These are phyloP conservation scores for Lasioglossum calceatum DNA, from an alignment of 2,888 invertebrate genomes.

Conservation along the genomic window DNA sequence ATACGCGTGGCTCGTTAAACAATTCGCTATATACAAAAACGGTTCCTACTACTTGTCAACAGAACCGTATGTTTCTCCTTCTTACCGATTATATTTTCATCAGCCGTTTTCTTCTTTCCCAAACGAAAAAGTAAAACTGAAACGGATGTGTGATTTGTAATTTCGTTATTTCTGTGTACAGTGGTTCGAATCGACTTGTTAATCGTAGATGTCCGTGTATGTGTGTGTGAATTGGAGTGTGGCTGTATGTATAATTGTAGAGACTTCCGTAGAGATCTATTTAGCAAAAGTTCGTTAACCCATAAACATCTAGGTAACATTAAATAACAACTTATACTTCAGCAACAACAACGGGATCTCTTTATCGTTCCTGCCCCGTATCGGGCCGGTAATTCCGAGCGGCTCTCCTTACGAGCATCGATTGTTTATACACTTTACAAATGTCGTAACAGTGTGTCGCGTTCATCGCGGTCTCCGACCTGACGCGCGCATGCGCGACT, in stretches of 20 bases:
- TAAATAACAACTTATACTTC: slow-evolving; percentile 80
- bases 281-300: slow-evolving; percentile 71
- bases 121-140: background rate
- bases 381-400: slow-evolving; percentile 16
- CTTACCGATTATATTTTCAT: background rate
- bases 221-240: background rate
- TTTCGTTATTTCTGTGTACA: slow-evolving; percentile 1
- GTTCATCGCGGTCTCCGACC: background rate
- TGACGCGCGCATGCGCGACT: background rate
- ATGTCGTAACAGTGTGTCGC: slow-evolving; percentile 35
- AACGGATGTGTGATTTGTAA: background rate
- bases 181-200: slow-evolving; percentile 15
- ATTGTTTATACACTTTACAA: slow-evolving; percentile 51
- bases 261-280: slow-evolving; percentile 65
- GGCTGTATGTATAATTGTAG: slow-evolving; percentile 32
- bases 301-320: slow-evolving; percentile 76
- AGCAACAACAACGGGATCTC: slow-evolving; percentile 78
- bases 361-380: slow-evolving; percentile 29
- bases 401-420: slow-evolving; percentile 28
- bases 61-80: slow-evolving; percentile 13
- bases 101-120: slow-evolving; percentile 1
- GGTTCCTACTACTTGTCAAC: slow-evolving; percentile 42
- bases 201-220: slow-evolving; percentile 17
- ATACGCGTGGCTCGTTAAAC: slow-evolving; percentile 49
- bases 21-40: slow-evolving; percentile 67